These are phyloP conservation scores for Lethocerus indicus DNA, from an alignment of 1,140 invertebrate genomes.

Conservation along the genomic window DNA sequence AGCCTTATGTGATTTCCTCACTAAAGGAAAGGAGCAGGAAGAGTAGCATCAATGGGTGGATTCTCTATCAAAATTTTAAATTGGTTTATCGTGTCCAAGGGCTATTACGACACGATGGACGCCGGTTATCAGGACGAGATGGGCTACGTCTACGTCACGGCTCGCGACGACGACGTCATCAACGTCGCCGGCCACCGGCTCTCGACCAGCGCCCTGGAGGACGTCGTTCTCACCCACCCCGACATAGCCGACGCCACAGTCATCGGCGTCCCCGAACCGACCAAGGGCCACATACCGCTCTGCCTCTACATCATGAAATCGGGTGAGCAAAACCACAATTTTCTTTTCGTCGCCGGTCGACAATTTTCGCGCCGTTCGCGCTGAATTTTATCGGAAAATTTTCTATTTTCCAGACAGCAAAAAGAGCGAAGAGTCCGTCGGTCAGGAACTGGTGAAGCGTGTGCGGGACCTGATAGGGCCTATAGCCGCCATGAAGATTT, in stretches of 20 bases:
- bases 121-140: constrained; percentile 70
- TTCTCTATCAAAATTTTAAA: no score
- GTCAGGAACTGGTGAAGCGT: constrained; percentile 43
- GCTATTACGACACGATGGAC: constrained; percentile 94
- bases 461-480: constrained; percentile 72
- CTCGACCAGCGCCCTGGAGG: constrained; percentile 74
- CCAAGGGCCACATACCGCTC: constrained; percentile 78
- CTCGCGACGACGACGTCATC: constrained; percentile 87
- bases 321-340: constrained; percentile 23
- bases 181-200: constrained; percentile 86
- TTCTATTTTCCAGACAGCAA: constrained; percentile 27
- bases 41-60: no score
- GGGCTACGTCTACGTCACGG: constrained; percentile 74
- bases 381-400: no score
- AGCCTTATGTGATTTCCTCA: no score
- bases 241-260: constrained; percentile 72
- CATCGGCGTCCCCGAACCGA: constrained; percentile 69
- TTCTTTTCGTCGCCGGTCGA: neutral
- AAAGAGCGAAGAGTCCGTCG: constrained; percentile 39
- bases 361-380: no score
- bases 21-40: no score
- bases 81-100: constrained; percentile 41
- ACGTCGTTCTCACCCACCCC: constrained; percentile 67
- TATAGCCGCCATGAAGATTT: constrained; percentile 69
- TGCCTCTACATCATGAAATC: constrained; percentile 62